Evolutionary conservation across 1,140 invertebrate genomes (phyloP), one percentile per base, ranked within the genome.

Genomic region (Bilobella aurantiaca): DNA sequence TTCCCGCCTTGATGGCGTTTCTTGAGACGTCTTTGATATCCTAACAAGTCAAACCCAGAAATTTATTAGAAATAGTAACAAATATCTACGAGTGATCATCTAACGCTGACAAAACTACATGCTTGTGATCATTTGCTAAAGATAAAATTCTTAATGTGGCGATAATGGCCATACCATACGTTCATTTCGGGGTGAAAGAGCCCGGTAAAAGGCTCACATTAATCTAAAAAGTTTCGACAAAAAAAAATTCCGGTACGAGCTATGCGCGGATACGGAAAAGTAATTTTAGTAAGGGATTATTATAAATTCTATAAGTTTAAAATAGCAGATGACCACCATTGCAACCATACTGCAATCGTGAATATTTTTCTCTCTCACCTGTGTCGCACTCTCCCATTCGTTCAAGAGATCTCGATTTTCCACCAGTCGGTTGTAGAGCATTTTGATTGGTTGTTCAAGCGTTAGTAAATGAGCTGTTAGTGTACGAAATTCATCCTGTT

Each of bases 351-450:
- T 28, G 3, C n/a, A 59, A 5, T 12, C 2, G 8, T 14, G n/a
- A 1, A 12, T 59, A 62, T 58, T 81, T 37, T 80, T 81, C 61
- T 82, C 78, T n/a, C 62, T 81, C 42, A 80, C 81, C 62, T 82
- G 78, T 67, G 84, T 85, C n/a, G 83, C 83, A 30, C 81, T 82
- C 23, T 85, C 80, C 89, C 89, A 92, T 78, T 89, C 87, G 28
- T 81, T 81, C 62, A 79, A 78, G 57, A 89, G 77, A 64, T 79
- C 81, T 46, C 64, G 59, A 62, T 74, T 73, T 63, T 73, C 69
- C 16, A 73, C 67, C 42, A 74, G 68, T 28, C 73, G 63, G 23
- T 53, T 65, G 32, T 84, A 78, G 31, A 86, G 77, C 68, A 84
- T 82, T 63, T 81, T 74, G 65, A 85, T 77, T 1, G 81, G 79